These are phyloP conservation scores for Desmophyllum pertusum DNA, from an alignment of 92 coral and sea anemone genomes.

Conservation along the genomic window DNA sequence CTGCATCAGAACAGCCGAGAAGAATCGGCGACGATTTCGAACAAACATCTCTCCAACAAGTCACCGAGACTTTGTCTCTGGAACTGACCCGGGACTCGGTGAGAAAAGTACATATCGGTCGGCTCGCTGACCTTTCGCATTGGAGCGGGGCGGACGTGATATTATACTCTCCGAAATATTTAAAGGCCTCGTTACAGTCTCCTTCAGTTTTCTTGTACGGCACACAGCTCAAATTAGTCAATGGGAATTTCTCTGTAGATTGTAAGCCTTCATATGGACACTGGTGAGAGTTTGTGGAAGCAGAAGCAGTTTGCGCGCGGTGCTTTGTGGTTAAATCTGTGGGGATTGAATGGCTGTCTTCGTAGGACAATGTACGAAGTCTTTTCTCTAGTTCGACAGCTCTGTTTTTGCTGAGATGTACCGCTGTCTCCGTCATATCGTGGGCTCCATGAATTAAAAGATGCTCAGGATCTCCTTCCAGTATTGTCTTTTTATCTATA, in stretches of 20 bases:
- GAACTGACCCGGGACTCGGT: slow-evolving; percentile 57
- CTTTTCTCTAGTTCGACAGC: slow-evolving; percentile 23
- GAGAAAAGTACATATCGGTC: slow-evolving; percentile 67
- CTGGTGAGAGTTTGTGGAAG: background rate
- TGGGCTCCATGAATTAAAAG: slow-evolving; percentile 40
- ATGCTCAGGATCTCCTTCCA: background rate
- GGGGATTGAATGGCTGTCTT: background rate
- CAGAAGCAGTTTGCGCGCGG: background rate
- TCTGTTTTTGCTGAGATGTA: slow-evolving; percentile 5
- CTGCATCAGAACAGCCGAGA: slow-evolving; percentile 70
- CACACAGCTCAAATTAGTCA: slow-evolving; percentile 51
- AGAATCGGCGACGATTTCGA: slow-evolving; percentile 43
- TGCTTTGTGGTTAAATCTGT: background rate
- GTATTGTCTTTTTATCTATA: background rate
- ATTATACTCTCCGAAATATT: slow-evolving; percentile 59
- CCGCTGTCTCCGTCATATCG: slow-evolving; percentile 44
- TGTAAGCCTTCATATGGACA: slow-evolving; percentile 37
- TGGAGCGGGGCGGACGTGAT: slow-evolving; percentile 47
- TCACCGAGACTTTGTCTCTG: slow-evolving; percentile 47
- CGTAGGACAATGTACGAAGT: slow-evolving; percentile 23
- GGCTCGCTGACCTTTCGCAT: slow-evolving; percentile 31
- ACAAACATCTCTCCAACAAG: slow-evolving; percentile 67
- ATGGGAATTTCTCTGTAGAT: background rate
- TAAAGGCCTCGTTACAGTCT: slow-evolving; percentile 65
- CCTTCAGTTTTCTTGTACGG: slow-evolving; percentile 52